phyloP scores from a whole-genome alignment of 1,140 invertebrate species.

The Panagrolaimus sp. region DNA sequence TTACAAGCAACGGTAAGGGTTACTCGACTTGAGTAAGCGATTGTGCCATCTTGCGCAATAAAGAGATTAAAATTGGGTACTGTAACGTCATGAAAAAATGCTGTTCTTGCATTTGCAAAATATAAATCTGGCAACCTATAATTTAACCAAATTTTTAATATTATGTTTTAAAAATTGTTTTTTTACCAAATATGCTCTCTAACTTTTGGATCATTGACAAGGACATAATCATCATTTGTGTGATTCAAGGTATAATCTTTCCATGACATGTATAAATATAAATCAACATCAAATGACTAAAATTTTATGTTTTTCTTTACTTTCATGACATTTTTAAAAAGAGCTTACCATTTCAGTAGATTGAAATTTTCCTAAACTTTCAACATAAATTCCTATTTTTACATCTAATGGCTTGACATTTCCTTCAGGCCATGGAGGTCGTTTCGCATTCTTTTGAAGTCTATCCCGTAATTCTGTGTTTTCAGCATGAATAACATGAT shows the following conservation, averaged over 20 bases:
- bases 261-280: conserved; percentile 56
- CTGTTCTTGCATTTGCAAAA: conserved; percentile 50
- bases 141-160: conserved; percentile 22
- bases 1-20: conserved; percentile 54
- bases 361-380: conserved; percentile 50
- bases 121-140: conserved; percentile 64
- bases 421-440: conserved; percentile 21
- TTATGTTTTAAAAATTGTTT: conserved; percentile 13
- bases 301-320: conserved; percentile 23
- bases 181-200: conserved; percentile 49
- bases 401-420: conserved; percentile 36
- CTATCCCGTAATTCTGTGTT: conserved; percentile 16
- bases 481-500: no score
- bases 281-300: conserved; percentile 56
- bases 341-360: conserved; percentile 45
- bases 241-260: conserved; percentile 47
- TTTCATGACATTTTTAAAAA: neutral
- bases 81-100: conserved; percentile 46
- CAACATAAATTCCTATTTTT: conserved; percentile 50
- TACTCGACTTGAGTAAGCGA: conserved; percentile 31
- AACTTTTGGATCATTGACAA: conserved; percentile 52
- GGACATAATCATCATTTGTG: conserved; percentile 47
- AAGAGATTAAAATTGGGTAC: conserved; percentile 58
- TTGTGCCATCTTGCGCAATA: conserved; percentile 56
- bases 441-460: conserved; percentile 30